Conservation (phyloP, 30 jellyfish, hydroid and myxozoan species). For the Clytia hemisphaerica region DNA sequence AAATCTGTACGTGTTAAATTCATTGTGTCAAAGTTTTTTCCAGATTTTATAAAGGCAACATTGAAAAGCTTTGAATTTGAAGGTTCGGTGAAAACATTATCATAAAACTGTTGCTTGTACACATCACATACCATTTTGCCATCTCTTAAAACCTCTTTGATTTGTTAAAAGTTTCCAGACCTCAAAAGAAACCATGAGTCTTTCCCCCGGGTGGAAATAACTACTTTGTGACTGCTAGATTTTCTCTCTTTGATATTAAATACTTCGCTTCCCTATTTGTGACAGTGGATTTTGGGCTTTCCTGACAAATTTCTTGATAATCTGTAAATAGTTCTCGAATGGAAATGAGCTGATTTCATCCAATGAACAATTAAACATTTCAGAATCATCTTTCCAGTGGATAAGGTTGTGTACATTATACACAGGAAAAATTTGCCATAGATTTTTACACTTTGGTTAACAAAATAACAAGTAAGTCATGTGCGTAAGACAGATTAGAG, state of each 20-base stretch:
- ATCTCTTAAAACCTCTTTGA: neutral
- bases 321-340: neutral
- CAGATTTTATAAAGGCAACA: too few species aligned
- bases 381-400: slow-evolving; percentile 7
- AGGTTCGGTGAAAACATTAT: too few species aligned
- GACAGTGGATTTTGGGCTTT: neutral
- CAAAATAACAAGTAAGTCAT: neutral
- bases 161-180: neutral
- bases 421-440: slow-evolving; percentile 15
- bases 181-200: neutral
- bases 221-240: neutral
- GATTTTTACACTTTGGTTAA: too few species aligned
- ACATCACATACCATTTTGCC: too few species aligned
- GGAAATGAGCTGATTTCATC: neutral
- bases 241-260: neutral
- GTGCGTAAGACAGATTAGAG: slow-evolving; percentile 8
- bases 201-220: neutral
- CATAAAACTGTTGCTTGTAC: too few species aligned
- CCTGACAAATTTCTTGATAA: neutral
- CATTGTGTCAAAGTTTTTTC: too few species aligned
- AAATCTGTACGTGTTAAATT: too few species aligned
- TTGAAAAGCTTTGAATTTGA: too few species aligned
- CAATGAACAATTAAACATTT: slow-evolving; percentile 1
- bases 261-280: neutral
- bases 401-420: slow-evolving; percentile 32